Percentiles rank a stretch among this genome's conserved stretches.
These are phyloP conservation scores for Okamejei kenojei DNA, from an alignment of 2,797 vertebrate species.

Conservation along the genomic window DNA sequence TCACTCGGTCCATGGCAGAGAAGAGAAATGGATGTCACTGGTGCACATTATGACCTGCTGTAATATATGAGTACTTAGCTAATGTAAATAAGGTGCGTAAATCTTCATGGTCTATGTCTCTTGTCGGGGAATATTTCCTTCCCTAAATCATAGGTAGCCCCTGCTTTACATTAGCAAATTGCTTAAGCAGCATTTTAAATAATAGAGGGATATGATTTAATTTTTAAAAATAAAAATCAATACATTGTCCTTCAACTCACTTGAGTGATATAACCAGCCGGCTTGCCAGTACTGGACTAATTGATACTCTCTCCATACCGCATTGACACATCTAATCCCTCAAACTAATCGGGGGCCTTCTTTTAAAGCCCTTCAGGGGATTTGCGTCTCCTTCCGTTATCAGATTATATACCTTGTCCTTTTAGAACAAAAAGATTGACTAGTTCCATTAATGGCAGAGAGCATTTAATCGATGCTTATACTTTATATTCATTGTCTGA, in stretches of 20 bases:
- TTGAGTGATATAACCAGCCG: conserved; percentile 50
- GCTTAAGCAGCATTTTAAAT: conserved; percentile 60
- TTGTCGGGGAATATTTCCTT: conserved; percentile 48
- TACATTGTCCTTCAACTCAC: conserved; percentile 58
- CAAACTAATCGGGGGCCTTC: conserved; percentile 50
- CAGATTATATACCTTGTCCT: conserved; percentile 58
- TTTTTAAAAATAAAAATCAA: conserved; percentile 61
- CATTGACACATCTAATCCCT: conserved; percentile 44
- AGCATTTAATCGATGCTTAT: conserved; percentile 63
- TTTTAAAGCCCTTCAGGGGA: conserved; percentile 49
- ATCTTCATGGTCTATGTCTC: conserved; percentile 42
- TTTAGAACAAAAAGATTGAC: conserved; percentile 54
- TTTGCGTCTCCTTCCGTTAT: conserved; percentile 53
- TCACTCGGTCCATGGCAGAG: background rate
- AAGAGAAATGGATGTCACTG: conserved; percentile 15
- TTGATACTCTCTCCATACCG: conserved; percentile 52
- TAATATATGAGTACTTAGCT: conserved; percentile 36
- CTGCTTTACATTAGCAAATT: conserved; percentile 53
- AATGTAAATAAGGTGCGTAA: conserved; percentile 43
- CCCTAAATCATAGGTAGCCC: conserved; percentile 48
- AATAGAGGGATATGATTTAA: conserved; percentile 60
- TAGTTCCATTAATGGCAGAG: conserved; percentile 59
- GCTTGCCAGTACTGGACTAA: conserved; percentile 46
- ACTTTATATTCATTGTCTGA: conserved; percentile 51
- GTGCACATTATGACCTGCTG: conserved; percentile 20